Evolutionary conservation across 2,797 vertebrate genomes (phyloP).

Genomic region (Rhabdophis nuchalis): DNA sequence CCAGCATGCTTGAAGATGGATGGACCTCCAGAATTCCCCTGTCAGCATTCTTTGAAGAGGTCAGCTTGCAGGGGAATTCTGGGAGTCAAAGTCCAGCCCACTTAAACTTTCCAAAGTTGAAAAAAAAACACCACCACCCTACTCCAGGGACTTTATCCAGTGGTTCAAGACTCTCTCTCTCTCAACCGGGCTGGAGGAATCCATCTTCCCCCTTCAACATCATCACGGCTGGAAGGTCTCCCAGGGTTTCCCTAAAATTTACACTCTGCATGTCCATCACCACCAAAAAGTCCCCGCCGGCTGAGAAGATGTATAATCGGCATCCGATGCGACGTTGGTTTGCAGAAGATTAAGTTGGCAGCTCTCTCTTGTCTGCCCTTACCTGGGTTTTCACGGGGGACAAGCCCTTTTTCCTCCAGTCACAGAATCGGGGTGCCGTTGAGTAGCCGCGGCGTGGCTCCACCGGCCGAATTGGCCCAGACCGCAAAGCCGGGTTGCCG

Average conservation of each 20-base stretch:
- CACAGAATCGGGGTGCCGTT: background rate
- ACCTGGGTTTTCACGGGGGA: constrained; percentile 43
- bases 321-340: background rate
- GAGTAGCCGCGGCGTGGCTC: background rate
- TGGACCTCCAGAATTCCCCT: no score
- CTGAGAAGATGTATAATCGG: background rate
- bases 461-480: fast-evolving
- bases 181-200: background rate
- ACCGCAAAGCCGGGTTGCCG: constrained; percentile 12
- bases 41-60: no score
- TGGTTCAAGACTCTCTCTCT: background rate
- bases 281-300: background rate
- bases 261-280: background rate
- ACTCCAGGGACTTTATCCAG: background rate
- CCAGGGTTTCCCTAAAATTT: background rate
- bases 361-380: background rate
- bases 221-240: background rate
- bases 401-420: constrained; percentile 51
- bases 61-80: no score
- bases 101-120: background rate
- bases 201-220: background rate
- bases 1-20: background rate
- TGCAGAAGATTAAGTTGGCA: background rate
- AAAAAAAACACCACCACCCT: no score
- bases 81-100: no score